A percentile compares a stretch with the other conserved stretches of the same genome.
phyloP scores from a whole-genome alignment of 2,888 invertebrate genomes.

The Archips crataeganus region DNA sequence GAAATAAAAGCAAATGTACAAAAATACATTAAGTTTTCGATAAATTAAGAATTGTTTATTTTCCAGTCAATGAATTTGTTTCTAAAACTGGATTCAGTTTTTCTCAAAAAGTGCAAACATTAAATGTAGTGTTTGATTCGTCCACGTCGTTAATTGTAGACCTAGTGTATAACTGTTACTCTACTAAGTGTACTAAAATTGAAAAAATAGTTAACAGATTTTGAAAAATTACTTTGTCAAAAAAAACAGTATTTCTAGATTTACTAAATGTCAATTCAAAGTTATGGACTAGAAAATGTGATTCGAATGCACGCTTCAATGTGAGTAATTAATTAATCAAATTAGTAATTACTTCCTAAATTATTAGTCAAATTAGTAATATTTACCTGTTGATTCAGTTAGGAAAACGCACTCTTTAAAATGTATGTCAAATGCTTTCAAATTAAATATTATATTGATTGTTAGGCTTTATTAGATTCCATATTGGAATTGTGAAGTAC shows the following conservation, averaged over 20 bases:
- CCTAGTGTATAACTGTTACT: background rate
- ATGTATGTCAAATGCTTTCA: slow-evolving; percentile 27
- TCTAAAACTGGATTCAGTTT: background rate
- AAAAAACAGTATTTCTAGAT: background rate
- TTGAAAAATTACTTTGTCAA: background rate
- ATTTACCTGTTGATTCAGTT: slow-evolving; percentile 28
- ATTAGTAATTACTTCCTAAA: slow-evolving; percentile 15
- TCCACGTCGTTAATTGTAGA: background rate
- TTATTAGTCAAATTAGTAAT: slow-evolving; percentile 5
- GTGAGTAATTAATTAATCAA: background rate
- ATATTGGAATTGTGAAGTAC: slow-evolving; percentile 17
- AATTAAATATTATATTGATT: slow-evolving; percentile 20
- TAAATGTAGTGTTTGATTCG: background rate
- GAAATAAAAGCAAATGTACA: too few species aligned
- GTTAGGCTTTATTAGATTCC: slow-evolving; percentile 30
- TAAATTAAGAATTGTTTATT: background rate
- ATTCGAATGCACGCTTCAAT: slow-evolving; percentile 16
- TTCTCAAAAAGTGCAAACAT: background rate
- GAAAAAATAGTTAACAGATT: background rate
- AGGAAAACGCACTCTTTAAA: slow-evolving; percentile 6
- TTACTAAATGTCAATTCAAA: slow-evolving; percentile 4
- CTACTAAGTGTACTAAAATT: background rate
- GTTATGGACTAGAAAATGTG: slow-evolving; percentile 16
- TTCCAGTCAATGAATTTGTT: background rate
- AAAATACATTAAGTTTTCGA: too few species aligned